phyloP scores from a whole-genome alignment of 2,113 vertebrate genomes.

The Caranx melampygus region DNA sequence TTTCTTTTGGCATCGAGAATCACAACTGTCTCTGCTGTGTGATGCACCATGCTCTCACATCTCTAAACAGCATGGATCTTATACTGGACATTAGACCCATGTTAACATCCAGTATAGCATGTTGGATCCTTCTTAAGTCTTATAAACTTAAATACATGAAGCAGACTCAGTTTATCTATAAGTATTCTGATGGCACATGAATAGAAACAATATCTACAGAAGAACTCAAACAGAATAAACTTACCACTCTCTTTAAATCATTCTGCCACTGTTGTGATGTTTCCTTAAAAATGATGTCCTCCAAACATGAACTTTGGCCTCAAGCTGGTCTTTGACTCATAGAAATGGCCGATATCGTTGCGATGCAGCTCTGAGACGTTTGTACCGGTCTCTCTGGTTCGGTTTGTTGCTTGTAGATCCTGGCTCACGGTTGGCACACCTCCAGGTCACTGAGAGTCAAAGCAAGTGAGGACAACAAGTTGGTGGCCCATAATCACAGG shows the following conservation, averaged over 20 bases:
- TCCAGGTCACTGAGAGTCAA: not conserved
- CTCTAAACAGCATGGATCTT: not conserved
- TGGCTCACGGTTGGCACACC: not conserved
- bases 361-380: not conserved
- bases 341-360: not conserved
- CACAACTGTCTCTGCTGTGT: not conserved
- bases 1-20: not conserved
- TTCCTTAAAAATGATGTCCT: not conserved
- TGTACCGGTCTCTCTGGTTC: too few relatives aligned
- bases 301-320: constrained; percentile 15
- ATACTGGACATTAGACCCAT: not conserved
- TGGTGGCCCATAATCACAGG: not conserved
- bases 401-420: not conserved
- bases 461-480: not conserved
- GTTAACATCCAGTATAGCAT: not conserved
- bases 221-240: constrained; percentile 8
- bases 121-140: not conserved
- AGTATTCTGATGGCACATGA: not conserved
- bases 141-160: not conserved
- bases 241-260: constrained; percentile 52
- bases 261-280: not conserved
- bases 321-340: not conserved
- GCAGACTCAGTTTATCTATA: not conserved
- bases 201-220: not conserved
- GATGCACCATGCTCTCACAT: not conserved